Evolutionary conservation across 2,888 invertebrate genomes (phyloP), one percentile per base, ranked within the genome.

Genomic region (Ormia ochracea): DNA sequence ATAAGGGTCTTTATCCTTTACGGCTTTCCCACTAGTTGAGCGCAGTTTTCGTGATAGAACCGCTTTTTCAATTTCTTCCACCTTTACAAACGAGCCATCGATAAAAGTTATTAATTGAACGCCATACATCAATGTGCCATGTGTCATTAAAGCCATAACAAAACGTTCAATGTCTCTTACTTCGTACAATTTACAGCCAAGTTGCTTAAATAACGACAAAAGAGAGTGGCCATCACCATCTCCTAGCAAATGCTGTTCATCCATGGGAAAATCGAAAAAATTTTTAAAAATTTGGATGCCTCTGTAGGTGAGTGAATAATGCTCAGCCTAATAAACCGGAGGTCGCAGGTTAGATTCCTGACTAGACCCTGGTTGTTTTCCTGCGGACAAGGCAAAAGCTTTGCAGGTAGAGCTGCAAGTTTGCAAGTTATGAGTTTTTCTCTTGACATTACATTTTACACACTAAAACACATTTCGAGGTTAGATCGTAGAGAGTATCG

Each of bases 1-100:
- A 82, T 92, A 92, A 85, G 94, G 94, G 85, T 94, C 74, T 95
- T 91, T 85, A 94, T 93, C 69, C 94, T 92, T 89, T 94, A 94
- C 21, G 94, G 94, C 84, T 93, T 92, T 65, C 91, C 90, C 9
- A 87, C 84, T 76, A 94, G 90, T 66, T 87, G 85, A 0, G 90
- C 90, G 86, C 93, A 92, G 66, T 89, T 90, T 14, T 85, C 83
- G 84, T 92, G 91, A 84, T 91, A 91, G 88, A 94, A 94, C 83
- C 91, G 90, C 36, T 91, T n/a, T 90, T 31, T 93, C 88, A 83
- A 95, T 91, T 54, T 91, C 89, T 19, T 90, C 89, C 31, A 91
- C 91, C 76, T 91, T 87, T 65, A 92, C 86, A 19, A 90, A 85
- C 5, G 89, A 83, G 26, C 92, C 92, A 88, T 94, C 93, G 74